Evolutionary conservation across 2,888 invertebrate species (phyloP).

Genomic region (Eupithecia exiguata): DNA sequence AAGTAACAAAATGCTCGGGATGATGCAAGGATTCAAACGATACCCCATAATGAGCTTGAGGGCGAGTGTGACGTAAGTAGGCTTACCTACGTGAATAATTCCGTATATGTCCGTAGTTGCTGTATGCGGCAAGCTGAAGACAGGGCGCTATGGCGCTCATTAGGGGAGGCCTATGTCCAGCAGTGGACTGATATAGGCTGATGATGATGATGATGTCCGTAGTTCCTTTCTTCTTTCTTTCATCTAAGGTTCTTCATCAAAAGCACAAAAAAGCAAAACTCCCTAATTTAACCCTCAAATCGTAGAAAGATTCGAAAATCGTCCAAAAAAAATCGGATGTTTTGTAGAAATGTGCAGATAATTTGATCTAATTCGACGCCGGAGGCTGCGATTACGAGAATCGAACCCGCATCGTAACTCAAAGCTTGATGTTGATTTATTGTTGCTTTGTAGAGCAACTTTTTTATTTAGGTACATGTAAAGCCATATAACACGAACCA

Average conservation of each 20-base stretch:
- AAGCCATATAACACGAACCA: not conserved
- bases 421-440: slow-evolving; percentile 46
- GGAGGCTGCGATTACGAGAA: slow-evolving; percentile 61
- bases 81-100: too few species aligned
- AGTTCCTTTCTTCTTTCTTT: not conserved
- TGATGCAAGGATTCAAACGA: too few species aligned
- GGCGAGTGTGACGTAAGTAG: too few species aligned
- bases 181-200: too few species aligned
- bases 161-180: too few species aligned
- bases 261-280: slow-evolving; percentile 15
- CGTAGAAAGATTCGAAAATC: slow-evolving; percentile 44
- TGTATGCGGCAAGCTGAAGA: too few species aligned
- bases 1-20: too few species aligned
- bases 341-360: slow-evolving; percentile 61
- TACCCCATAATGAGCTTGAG: too few species aligned
- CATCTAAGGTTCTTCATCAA: not conserved
- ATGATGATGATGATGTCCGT: too few species aligned
- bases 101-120: too few species aligned
- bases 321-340: slow-evolving; percentile 43
- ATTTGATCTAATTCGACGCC: slow-evolving; percentile 68
- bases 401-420: slow-evolving; percentile 51
- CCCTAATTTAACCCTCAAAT: slow-evolving; percentile 36
- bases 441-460: not conserved
- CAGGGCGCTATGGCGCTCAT: too few species aligned
- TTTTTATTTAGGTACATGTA: slow-evolving; percentile 9